Evolutionary conservation across 2,113 vertebrate species (phyloP).

Genomic region (Pseudopipra pipra): DNA sequence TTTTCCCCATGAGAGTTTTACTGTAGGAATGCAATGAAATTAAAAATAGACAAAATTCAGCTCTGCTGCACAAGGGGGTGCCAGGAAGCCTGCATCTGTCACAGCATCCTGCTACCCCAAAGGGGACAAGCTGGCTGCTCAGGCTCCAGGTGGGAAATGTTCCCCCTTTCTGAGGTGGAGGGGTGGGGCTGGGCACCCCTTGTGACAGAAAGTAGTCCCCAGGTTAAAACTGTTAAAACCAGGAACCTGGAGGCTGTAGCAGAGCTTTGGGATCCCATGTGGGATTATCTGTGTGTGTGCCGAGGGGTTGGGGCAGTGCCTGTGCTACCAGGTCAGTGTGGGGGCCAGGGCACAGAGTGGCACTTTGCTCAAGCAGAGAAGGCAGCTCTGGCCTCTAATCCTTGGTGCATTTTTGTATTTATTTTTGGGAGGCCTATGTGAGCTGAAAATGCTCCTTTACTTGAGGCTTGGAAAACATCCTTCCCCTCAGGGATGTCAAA

Average conservation of each 20-base stretch:
- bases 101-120: neutral
- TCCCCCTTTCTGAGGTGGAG: no score
- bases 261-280: accelerated
- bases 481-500: neutral
- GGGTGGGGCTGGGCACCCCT: neutral
- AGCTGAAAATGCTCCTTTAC: neutral
- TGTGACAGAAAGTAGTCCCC: accelerated
- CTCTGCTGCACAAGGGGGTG: neutral
- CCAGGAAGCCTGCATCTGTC: neutral
- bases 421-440: slow-evolving; percentile 8
- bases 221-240: neutral
- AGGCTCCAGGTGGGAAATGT: neutral
- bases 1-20: neutral
- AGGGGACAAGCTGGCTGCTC: neutral
- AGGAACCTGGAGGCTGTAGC: neutral
- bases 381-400: neutral
- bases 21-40: neutral
- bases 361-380: neutral
- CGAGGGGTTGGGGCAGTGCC: accelerated
- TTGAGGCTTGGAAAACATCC: slow-evolving; percentile 25
- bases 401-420: slow-evolving; percentile 12
- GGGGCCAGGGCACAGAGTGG: neutral
- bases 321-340: accelerated
- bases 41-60: slow-evolving; percentile 5
- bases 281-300: neutral